Conservation (phyloP, 2,113 vertebrate genomes). For the Ondatra zibethicus region DNA sequence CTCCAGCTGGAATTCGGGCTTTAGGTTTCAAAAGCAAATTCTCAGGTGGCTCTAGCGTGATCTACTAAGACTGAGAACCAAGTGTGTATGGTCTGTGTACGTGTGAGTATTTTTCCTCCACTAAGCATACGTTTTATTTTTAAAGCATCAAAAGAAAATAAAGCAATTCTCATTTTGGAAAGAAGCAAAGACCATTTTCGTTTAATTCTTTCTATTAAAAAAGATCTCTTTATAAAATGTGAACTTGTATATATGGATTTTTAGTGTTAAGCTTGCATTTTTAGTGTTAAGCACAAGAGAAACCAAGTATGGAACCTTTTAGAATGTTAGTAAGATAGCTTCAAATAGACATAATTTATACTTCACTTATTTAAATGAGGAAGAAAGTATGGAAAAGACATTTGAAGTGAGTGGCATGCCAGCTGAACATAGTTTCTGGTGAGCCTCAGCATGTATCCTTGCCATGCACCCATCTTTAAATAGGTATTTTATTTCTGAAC, state of each 20-base stretch:
- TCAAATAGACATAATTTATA: slow-evolving; percentile 18
- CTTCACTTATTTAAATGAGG: slow-evolving; percentile 34
- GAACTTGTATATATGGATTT: neutral
- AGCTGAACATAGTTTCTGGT: neutral
- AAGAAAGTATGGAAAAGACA: neutral
- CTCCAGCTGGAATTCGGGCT: neutral
- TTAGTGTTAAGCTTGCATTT: slow-evolving; percentile 11
- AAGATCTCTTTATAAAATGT: neutral
- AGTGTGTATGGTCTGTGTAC: neutral
- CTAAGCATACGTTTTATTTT: neutral
- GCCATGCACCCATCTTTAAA: slow-evolving; percentile 43
- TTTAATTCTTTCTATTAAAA: neutral
- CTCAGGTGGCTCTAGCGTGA: neutral
- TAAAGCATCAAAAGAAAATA: slow-evolving; percentile 32
- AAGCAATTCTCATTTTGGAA: neutral
- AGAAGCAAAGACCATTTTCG: neutral
- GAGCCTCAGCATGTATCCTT: neutral
- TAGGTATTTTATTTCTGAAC: slow-evolving; percentile 57
- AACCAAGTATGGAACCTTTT: slow-evolving; percentile 4
- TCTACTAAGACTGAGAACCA: neutral
- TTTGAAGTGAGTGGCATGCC: slow-evolving; percentile 23
- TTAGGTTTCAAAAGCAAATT: neutral
- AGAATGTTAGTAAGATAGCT: neutral
- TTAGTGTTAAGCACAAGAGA: neutral
- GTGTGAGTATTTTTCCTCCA: neutral